Percentiles rank a stretch among this genome's conserved stretches.
phyloP scores from a whole-genome alignment of 2,113 vertebrate genomes.

The Dicrurus megarhynchus region DNA sequence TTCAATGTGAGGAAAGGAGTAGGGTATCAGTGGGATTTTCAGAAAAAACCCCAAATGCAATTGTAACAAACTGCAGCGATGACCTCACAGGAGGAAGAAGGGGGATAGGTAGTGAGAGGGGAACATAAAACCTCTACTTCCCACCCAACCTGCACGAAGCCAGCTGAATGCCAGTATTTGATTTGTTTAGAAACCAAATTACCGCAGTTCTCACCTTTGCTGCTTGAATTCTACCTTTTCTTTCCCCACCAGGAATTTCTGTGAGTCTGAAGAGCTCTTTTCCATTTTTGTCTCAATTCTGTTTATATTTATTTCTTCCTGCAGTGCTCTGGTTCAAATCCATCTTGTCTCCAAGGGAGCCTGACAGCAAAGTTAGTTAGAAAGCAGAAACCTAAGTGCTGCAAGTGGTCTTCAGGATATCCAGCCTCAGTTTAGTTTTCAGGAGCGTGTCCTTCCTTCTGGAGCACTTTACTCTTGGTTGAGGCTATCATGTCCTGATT shows the following conservation, averaged over 20 bases:
- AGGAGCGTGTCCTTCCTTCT: neutral
- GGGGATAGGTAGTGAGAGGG: neutral
- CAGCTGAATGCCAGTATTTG: neutral
- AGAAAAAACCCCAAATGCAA: neutral
- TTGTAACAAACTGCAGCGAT: neutral
- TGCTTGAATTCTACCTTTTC: neutral
- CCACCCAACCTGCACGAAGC: neutral
- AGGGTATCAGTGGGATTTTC: neutral
- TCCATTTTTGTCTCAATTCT: neutral
- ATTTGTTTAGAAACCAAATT: neutral
- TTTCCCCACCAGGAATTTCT: accelerated
- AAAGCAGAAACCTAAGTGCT: neutral
- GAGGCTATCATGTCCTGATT: neutral
- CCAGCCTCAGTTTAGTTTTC: neutral
- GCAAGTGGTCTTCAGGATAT: neutral
- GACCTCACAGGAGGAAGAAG: neutral
- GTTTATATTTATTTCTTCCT: neutral
- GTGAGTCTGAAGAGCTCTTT: neutral
- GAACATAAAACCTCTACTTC: neutral
- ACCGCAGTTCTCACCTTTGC: neutral
- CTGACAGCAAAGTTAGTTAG: neutral
- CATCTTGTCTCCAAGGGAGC: neutral
- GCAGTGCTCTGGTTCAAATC: neutral
- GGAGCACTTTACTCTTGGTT: neutral
- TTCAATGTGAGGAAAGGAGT: neutral